phyloP scores from a whole-genome alignment of 2,113 vertebrate species.

The Polypterus bichir region DNA sequence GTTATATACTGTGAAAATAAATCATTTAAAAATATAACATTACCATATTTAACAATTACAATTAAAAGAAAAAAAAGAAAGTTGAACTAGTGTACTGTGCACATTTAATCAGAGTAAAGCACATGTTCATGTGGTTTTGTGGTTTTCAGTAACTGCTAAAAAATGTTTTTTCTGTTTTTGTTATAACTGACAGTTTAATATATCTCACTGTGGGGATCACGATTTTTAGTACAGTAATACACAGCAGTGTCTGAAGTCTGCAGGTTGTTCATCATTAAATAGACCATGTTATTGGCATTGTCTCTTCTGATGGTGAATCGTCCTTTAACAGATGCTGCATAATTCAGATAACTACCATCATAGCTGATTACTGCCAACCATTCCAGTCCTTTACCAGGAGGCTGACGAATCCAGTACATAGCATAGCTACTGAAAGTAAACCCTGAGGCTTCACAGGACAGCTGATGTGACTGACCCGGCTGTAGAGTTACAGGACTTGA shows the following conservation, averaged over 20 bases:
- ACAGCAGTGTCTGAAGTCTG: constrained; percentile 3
- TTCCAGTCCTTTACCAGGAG: constrained; percentile 9
- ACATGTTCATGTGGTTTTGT: too few species aligned
- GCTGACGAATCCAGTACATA: constrained; percentile 7
- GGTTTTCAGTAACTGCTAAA: too few species aligned
- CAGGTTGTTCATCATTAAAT: constrained; percentile 8
- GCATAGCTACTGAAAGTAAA: neutral
- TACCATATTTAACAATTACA: too few species aligned
- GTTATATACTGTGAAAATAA: too few species aligned
- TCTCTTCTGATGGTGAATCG: constrained; percentile 11
- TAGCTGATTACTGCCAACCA: neutral
- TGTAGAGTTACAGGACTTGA: neutral
- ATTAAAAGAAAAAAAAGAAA: too few species aligned
- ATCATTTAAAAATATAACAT: too few species aligned
- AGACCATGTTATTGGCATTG: constrained; percentile 5
- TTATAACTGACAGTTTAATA: neutral
- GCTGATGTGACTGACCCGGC: neutral
- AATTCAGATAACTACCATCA: neutral
- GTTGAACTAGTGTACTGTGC: too few species aligned
- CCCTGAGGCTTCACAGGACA: neutral
- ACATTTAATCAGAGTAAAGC: too few species aligned
- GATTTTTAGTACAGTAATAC: constrained; percentile 12
- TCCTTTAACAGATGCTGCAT: constrained; percentile 4
- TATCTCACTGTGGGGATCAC: neutral
- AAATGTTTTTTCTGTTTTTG: neutral